Percentiles rank a stretch among this genome's conserved stretches.
phyloP scores from a whole-genome alignment of 2,797 vertebrate species.

The Sebastes ruberrimus region DNA sequence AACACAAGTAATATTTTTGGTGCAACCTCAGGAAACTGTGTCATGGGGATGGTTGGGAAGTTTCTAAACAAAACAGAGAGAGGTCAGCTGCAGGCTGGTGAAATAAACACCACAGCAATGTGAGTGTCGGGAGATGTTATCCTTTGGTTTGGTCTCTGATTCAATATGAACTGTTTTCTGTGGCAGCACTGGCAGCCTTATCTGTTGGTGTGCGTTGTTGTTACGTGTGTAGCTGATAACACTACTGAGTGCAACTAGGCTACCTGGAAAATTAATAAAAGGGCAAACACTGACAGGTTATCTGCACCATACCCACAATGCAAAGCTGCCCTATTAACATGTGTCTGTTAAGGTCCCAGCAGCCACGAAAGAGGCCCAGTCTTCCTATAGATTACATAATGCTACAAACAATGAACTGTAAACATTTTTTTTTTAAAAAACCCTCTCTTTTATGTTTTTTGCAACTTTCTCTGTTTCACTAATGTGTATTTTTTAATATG shows the following conservation, averaged over 20 bases:
- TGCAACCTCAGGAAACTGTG: slow-evolving; percentile 72
- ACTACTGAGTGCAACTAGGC: not conserved
- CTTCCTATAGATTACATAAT: not conserved
- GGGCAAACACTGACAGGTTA: not conserved
- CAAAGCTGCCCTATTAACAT: not conserved
- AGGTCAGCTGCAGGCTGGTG: slow-evolving; percentile 42
- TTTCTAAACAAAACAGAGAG: slow-evolving; percentile 58
- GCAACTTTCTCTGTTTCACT: not conserved
- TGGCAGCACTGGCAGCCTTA: not conserved
- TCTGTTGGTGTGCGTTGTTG: not conserved
- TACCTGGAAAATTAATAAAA: not conserved
- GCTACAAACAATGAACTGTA: not conserved
- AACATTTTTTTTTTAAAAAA: too few relatives aligned
- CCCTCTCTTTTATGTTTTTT: not conserved
- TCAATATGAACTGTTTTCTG: not conserved
- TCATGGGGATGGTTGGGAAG: slow-evolving; percentile 40
- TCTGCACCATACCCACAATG: not conserved
- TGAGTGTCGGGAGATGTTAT: slow-evolving; percentile 4
- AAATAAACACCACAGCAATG: slow-evolving; percentile 38
- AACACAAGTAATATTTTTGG: slow-evolving; percentile 65
- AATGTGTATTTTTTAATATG: not conserved
- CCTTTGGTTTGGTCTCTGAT: not conserved
- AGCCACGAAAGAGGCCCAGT: not conserved
- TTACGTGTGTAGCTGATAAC: not conserved
- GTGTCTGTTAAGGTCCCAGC: not conserved